Evolutionary conservation across 1,140 invertebrate genomes (phyloP), one percentile per base, ranked within the genome.

Genomic region (Leptinotarsa defecta): DNA sequence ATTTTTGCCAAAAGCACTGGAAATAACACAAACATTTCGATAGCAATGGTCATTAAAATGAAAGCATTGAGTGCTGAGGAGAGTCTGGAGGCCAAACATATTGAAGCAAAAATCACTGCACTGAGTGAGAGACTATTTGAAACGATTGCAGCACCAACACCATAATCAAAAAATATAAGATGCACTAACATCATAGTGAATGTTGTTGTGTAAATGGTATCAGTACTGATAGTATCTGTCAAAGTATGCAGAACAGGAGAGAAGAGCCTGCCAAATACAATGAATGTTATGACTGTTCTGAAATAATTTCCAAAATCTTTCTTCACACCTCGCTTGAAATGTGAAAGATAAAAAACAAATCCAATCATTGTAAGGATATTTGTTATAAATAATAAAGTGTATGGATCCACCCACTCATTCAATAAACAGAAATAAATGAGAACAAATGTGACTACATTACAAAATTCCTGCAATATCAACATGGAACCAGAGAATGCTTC

Each of bases 221-320:
- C 97, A 1, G 97, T 98, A 82, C 96, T 97, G 1, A 99, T 94
- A 0, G 96, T 96, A 85, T 97, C 95, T 0, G 98, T 99, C 48
- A 99, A 87, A 1, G 95, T 98, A 85, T 97, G 95, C n/a, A 98
- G 86, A 27, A 98, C 90, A 0, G 96, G 96, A 0, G 95, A 96
- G 65, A 97, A 88, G 57, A 95, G 89, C 82, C 94, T 96, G 24
- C 94, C 94, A 83, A 96, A 93, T 0, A 92, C 89, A 4, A 96
- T 83, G 84, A 96, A 98, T 24, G 95, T 92, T 71, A 94, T 82
- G 1, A 93, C 88, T 3, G 91, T 94, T 84, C 91, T 61, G 5
- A 85, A 61, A 79, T 85, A 83, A 73, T 83, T 77, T 24, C 83
- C 81, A 34, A 84, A 64, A 27, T 76, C 77, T 64, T 64, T 57